These are phyloP conservation scores for Diachasmimorpha longicaudata DNA, from an alignment of 1,140 invertebrate genomes.

Conservation along the genomic window DNA sequence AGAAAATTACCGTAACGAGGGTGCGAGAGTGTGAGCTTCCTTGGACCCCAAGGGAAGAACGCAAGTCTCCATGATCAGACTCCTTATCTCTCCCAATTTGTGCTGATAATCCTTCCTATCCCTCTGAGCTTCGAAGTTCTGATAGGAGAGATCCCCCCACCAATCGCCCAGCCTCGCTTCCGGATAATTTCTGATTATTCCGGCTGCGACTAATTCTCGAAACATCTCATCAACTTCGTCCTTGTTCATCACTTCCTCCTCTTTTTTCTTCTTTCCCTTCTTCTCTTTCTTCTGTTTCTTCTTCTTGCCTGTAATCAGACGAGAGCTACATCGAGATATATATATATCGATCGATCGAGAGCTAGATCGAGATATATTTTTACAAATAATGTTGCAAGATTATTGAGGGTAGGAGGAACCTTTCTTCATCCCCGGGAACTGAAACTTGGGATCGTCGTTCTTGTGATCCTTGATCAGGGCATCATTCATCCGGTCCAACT, in stretches of 20 bases:
- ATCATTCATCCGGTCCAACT: conserved; percentile 62
- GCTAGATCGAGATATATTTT: neutral
- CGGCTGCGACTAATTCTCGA: conserved; percentile 65
- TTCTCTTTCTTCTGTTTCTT: conserved; percentile 19
- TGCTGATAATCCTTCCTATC: conserved; percentile 52
- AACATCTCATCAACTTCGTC: conserved; percentile 63
- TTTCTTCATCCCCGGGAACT: conserved; percentile 47
- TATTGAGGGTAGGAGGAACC: conserved; percentile 35
- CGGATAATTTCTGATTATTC: conserved; percentile 49
- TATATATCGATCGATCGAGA: neutral
- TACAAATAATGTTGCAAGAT: too few species aligned
- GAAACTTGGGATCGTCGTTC: conserved; percentile 46
- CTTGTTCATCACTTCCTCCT: conserved; percentile 63
- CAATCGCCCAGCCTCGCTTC: conserved; percentile 42
- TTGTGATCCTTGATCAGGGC: conserved; percentile 59
- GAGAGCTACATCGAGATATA: neutral
- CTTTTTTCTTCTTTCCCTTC: conserved; percentile 53
- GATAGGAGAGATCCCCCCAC: conserved; percentile 53
- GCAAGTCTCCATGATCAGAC: conserved; percentile 70
- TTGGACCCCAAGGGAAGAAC: conserved; percentile 70
- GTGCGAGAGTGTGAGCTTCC: conserved; percentile 64
- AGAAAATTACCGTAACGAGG: conserved; percentile 61
- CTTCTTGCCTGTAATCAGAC: neutral
- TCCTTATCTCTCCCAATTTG: conserved; percentile 62
- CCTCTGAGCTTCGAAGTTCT: conserved; percentile 46